A percentile compares a stretch with the other conserved stretches of the same genome.
phyloP scores from a whole-genome alignment of 92 coral and sea anemone genomes.

The Parazoanthus darwini region DNA sequence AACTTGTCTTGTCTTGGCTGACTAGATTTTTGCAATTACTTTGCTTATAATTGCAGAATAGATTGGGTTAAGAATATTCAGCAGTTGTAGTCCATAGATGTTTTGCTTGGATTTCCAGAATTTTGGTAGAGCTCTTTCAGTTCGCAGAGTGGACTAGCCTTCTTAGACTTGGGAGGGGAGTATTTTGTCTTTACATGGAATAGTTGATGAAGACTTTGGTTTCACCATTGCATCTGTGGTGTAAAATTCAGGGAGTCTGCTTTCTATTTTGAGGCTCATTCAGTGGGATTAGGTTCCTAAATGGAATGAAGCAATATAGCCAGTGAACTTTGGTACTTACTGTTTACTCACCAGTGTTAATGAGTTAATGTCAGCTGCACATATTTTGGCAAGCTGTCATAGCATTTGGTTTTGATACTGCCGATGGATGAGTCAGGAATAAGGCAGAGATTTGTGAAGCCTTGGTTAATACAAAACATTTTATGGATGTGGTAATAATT shows the following conservation, averaged over 20 bases:
- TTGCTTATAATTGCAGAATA: background rate
- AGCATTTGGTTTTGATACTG: background rate
- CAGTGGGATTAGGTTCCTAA: constrained; percentile 25
- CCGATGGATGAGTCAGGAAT: background rate
- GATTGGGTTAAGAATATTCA: background rate
- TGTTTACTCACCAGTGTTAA: background rate
- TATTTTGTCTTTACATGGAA: background rate
- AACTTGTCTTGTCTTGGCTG: background rate
- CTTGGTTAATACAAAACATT: background rate
- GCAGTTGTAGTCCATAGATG: background rate
- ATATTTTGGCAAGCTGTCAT: background rate
- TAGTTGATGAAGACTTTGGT: background rate
- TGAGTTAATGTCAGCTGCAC: background rate
- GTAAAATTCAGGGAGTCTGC: constrained; percentile 4
- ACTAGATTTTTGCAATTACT: background rate
- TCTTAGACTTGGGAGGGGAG: background rate
- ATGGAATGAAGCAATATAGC: background rate
- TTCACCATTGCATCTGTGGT: constrained; percentile 1
- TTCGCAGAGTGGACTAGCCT: background rate
- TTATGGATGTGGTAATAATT: background rate
- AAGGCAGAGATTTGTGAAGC: background rate
- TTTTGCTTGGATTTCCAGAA: background rate
- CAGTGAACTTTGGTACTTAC: background rate
- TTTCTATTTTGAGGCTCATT: constrained; percentile 15
- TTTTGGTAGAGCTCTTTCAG: background rate